These are phyloP conservation scores for Baryphthengus martii DNA, from an alignment of 2,113 vertebrate species.

Conservation along the genomic window DNA sequence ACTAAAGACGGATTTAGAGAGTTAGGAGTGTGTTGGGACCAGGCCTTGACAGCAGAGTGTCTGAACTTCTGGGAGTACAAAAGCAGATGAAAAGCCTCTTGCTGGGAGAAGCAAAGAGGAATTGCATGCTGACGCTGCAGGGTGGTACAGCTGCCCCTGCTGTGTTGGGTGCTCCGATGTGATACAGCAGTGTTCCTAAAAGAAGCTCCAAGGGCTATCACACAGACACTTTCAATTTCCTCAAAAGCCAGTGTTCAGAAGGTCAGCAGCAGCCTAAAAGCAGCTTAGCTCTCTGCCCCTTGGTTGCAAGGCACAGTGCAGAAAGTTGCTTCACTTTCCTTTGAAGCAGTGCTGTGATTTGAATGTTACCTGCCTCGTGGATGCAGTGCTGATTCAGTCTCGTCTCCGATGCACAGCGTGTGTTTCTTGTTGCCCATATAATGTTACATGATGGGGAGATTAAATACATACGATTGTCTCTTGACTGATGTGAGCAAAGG, in stretches of 20 bases:
- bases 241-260: background rate
- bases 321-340: background rate
- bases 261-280: background rate
- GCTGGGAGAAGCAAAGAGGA: background rate
- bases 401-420: fast-evolving
- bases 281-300: background rate
- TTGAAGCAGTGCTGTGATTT: background rate
- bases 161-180: fast-evolving
- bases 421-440: background rate
- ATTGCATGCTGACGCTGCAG: too few relatives aligned
- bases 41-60: background rate
- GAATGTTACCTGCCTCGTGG: background rate
- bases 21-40: background rate
- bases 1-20: background rate
- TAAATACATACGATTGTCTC: fast-evolving
- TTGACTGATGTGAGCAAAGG: background rate
- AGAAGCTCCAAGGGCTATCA: background rate
- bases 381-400: background rate
- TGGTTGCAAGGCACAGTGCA: background rate
- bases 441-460: background rate
- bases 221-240: background rate
- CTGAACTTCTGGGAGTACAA: background rate
- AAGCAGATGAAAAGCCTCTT: background rate
- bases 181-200: background rate
- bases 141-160: background rate